Conservation (phyloP, 2,888 invertebrate genomes). For the Meganola albula region DNA sequence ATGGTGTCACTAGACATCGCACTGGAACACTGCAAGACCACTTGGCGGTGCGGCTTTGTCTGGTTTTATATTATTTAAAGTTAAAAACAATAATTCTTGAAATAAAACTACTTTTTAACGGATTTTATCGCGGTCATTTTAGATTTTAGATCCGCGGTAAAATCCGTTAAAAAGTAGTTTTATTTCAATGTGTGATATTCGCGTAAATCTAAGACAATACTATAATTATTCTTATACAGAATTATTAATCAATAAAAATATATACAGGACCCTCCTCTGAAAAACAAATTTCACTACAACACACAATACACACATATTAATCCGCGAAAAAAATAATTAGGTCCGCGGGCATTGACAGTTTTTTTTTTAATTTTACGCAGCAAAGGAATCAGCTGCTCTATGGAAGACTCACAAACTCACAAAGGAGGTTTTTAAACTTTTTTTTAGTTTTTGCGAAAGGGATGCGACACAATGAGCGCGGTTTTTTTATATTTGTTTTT, state of each 20-base stretch:
- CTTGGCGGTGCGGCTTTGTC: no score
- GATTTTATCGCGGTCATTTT: no score
- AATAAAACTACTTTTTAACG: no score
- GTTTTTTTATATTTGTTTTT: conserved; percentile 13
- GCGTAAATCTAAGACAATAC: no score
- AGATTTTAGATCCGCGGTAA: no score
- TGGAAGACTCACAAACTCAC: conserved; percentile 26
- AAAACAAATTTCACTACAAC: conserved; percentile 1
- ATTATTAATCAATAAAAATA: conserved; percentile 5
- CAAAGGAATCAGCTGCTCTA: conserved; percentile 39
- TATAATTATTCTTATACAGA: conserved; percentile 19
- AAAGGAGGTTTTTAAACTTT: conserved; percentile 33
- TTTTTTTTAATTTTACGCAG: conserved; percentile 36
- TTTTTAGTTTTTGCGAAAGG: conserved; percentile 35
- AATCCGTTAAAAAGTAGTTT: no score
- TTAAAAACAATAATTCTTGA: no score
- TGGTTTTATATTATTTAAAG: no score
- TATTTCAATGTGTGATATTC: no score
- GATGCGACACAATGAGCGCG: conserved; percentile 29
- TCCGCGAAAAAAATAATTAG: conserved; percentile 31
- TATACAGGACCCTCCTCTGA: no score
- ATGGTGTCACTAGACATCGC: no score
- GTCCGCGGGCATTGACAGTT: conserved; percentile 31
- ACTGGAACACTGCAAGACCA: no score
- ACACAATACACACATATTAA: conserved; percentile 19